These are phyloP conservation scores for Aulostomus chinensis DNA, from an alignment of 2,797 vertebrate species.

Conservation along the genomic window DNA sequence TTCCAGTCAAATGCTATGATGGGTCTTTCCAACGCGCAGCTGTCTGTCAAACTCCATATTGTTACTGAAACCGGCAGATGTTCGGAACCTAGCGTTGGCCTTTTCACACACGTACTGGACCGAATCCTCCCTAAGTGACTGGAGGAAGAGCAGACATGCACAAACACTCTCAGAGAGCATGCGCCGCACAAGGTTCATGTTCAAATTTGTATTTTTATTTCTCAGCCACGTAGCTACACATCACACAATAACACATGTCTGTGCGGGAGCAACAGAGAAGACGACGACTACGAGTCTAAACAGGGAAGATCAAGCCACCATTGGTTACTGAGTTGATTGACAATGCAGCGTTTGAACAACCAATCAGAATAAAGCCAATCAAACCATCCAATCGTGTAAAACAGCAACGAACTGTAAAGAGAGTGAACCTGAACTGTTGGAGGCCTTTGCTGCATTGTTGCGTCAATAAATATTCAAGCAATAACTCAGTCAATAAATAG, in stretches of 20 bases:
- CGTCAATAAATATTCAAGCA: constrained; percentile 49
- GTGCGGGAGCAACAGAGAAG: constrained; percentile 4
- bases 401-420: neutral
- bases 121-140: too few species aligned
- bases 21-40: too few species aligned
- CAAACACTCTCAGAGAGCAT: constrained; percentile 44
- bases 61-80: too few species aligned
- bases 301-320: constrained; percentile 47
- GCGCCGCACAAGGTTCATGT: neutral
- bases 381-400: neutral
- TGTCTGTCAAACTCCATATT: too few species aligned
- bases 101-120: too few species aligned
- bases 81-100: too few species aligned
- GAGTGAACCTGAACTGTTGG: constrained; percentile 16
- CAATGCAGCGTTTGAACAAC: constrained; percentile 14
- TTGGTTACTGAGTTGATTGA: constrained; percentile 36
- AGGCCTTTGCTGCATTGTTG: neutral
- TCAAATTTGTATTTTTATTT: constrained; percentile 23
- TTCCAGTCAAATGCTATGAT: too few species aligned
- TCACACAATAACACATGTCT: constrained; percentile 12
- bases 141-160: too few species aligned
- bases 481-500: constrained; percentile 69
- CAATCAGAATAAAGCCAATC: neutral
- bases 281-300: neutral
- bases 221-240: constrained; percentile 8